Conservation (phyloP, 92 coral and sea anemone species). For the Muricea muricata region DNA sequence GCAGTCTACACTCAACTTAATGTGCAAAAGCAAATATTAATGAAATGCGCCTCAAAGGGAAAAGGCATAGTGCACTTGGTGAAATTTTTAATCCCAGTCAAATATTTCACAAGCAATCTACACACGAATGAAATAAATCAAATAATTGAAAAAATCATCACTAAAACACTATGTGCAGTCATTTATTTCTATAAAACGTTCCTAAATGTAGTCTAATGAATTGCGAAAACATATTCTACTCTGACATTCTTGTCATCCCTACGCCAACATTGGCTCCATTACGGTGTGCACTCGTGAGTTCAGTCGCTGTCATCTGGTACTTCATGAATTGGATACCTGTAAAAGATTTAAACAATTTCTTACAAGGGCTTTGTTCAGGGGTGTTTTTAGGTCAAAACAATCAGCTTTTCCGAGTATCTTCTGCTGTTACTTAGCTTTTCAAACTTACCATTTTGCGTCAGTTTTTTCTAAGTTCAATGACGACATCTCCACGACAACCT, state of each 20-base stretch:
- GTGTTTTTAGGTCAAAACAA: no score
- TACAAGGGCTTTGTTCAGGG: no score
- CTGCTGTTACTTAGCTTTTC: no score
- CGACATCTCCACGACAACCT: conserved; percentile 27
- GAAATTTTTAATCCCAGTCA: background rate
- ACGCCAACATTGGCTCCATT: no score
- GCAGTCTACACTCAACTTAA: no score
- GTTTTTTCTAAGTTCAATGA: conserved; percentile 12
- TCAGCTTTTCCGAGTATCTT: no score
- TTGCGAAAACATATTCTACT: no score
- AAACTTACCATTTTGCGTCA: conserved; percentile 23
- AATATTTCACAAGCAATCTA: background rate
- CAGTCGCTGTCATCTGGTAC: conserved; percentile 43
- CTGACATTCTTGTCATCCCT: background rate
- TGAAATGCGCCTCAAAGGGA: no score
- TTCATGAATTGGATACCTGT: conserved; percentile 26
- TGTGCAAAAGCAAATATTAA: no score
- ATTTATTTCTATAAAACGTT: background rate
- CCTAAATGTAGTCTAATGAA: no score
- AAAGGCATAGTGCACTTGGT: no score
- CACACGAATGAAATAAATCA: conserved; percentile 6
- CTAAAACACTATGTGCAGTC: background rate
- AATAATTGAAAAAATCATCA: background rate
- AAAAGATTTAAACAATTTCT: background rate
- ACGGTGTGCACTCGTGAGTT: background rate